Evolutionary conservation across 2,113 vertebrate species (phyloP).

Genomic region (Amia ocellicauda): DNA sequence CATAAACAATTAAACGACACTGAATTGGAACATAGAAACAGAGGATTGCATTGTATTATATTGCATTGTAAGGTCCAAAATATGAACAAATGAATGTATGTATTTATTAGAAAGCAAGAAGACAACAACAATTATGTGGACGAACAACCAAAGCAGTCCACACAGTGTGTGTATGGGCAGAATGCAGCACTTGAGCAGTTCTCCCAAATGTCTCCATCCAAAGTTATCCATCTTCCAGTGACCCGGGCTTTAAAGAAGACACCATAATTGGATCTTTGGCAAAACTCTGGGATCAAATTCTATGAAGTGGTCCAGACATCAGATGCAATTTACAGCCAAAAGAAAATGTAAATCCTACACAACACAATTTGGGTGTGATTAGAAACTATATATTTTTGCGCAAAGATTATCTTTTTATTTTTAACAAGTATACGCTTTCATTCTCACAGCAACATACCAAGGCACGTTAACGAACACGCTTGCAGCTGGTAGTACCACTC

Average conservation of each 20-base stretch:
- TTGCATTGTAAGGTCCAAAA: no score
- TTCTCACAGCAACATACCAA: constrained; percentile 63
- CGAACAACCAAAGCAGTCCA: no score
- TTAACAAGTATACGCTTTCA: constrained; percentile 73
- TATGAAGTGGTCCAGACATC: constrained; percentile 65
- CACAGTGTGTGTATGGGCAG: no score
- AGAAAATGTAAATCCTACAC: constrained; percentile 58
- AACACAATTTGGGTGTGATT: constrained; percentile 58
- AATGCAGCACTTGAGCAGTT: neutral
- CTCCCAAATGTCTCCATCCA: constrained; percentile 10
- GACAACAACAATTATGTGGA: no score
- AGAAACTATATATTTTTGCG: constrained; percentile 55
- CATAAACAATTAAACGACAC: no score
- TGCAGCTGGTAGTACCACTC: constrained; percentile 88
- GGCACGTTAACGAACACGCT: constrained; percentile 76
- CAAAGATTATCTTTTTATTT: constrained; percentile 65
- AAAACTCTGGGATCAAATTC: constrained; percentile 57
- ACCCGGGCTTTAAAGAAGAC: constrained; percentile 33
- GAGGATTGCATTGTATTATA: no score
- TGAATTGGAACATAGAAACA: no score
- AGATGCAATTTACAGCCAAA: constrained; percentile 72
- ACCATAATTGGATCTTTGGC: constrained; percentile 61
- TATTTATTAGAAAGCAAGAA: no score
- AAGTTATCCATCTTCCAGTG: neutral
- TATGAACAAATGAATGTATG: no score